Conservation (phyloP, 2,797 vertebrate species). For the Centroberyx gerrardi region DNA sequence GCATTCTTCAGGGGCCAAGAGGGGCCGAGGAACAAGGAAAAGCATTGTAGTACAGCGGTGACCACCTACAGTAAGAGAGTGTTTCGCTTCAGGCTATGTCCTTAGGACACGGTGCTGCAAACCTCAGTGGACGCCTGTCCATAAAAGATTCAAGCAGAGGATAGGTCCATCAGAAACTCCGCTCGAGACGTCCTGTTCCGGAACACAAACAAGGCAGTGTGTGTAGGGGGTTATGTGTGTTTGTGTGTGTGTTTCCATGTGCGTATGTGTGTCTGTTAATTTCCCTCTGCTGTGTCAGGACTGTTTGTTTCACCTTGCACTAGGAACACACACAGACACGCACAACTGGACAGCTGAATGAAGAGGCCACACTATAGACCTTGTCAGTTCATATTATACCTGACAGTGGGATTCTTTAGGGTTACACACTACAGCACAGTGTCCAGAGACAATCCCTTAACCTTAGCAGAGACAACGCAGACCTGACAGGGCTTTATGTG, state of each 20-base stretch:
- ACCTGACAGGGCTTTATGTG: not conserved
- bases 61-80: slow-evolving; percentile 84
- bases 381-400: slow-evolving; percentile 77
- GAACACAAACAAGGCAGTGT: slow-evolving; percentile 57
- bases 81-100: slow-evolving; percentile 90
- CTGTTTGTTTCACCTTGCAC: slow-evolving; percentile 77
- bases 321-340: slow-evolving; percentile 50
- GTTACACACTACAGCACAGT: slow-evolving; percentile 53
- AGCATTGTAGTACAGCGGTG: slow-evolving; percentile 73
- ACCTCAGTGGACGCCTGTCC: slow-evolving; percentile 86
- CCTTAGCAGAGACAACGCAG: slow-evolving; percentile 45
- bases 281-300: slow-evolving; percentile 77
- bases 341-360: slow-evolving; percentile 71
- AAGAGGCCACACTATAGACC: slow-evolving; percentile 64
- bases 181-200: slow-evolving; percentile 56
- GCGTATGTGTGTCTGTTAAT: slow-evolving; percentile 48
- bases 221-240: slow-evolving; percentile 44
- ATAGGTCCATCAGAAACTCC: slow-evolving; percentile 80
- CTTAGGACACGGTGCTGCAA: slow-evolving; percentile 86
- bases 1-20: slow-evolving; percentile 63
- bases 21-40: slow-evolving; percentile 55
- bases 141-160: slow-evolving; percentile 91
- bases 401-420: slow-evolving; percentile 62
- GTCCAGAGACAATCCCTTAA: slow-evolving; percentile 65
- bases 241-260: slow-evolving; percentile 38